A percentile compares a stretch with the other conserved stretches of the same genome.
These are phyloP conservation scores for Equus przewalskii DNA, from an alignment of 2,113 vertebrate species.

Conservation along the genomic window DNA sequence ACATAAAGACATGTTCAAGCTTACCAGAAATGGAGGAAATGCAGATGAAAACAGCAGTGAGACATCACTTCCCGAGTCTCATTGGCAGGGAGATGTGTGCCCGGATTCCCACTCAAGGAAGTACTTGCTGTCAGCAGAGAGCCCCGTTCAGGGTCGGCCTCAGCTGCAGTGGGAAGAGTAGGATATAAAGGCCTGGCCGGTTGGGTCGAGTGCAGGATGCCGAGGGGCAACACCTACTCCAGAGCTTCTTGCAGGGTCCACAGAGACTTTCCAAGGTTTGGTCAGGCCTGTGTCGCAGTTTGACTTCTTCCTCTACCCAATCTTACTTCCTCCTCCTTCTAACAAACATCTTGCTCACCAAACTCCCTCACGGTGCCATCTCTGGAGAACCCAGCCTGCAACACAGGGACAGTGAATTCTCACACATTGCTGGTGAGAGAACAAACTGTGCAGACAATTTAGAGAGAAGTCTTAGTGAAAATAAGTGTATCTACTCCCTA, in stretches of 20 bases:
- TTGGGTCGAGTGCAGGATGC: background rate
- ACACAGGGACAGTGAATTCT: background rate
- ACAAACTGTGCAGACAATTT: background rate
- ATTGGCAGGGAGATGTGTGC: background rate
- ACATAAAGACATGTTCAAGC: background rate
- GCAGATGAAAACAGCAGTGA: background rate
- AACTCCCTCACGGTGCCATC: background rate
- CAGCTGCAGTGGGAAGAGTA: background rate
- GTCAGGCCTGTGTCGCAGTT: background rate
- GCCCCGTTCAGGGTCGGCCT: fast-evolving
- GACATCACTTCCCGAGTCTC: background rate
- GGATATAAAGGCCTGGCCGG: background rate
- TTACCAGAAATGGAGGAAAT: background rate
- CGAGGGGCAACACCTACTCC: too few species aligned
- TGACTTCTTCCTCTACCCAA: background rate
- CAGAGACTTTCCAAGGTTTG: background rate
- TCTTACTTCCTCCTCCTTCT: background rate
- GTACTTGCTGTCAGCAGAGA: background rate
- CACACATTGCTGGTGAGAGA: background rate
- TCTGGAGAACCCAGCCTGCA: background rate
- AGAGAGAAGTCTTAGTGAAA: background rate
- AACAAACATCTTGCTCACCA: background rate
- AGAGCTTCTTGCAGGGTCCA: fast-evolving
- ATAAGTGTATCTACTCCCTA: too few species aligned
- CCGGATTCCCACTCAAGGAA: background rate